Evolutionary conservation across 2,113 vertebrate genomes (phyloP).

Genomic region (Zapornia atra): DNA sequence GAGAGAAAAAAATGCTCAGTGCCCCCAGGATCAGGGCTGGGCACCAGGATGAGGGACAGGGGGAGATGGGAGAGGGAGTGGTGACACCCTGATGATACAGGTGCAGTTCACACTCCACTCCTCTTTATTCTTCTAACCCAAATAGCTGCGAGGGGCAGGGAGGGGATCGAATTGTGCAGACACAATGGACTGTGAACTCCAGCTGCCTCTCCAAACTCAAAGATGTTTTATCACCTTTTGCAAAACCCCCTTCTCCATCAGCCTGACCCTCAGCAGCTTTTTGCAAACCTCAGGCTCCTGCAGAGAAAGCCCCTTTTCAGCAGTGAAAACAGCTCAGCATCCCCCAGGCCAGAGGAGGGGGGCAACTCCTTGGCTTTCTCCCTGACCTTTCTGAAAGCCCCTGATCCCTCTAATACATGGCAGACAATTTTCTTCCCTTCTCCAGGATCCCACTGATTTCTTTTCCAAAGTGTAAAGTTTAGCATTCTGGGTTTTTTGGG

Average conservation of each 20-base stretch:
- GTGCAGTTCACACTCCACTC: neutral
- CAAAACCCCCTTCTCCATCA: neutral
- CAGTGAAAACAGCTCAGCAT: neutral
- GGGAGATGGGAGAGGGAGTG: neutral
- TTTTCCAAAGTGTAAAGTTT: neutral
- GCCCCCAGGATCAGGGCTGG: neutral
- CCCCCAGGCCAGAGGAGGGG: neutral
- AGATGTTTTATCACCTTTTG: neutral
- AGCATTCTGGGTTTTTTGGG: neutral
- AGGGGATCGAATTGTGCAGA: neutral
- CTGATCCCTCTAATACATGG: neutral
- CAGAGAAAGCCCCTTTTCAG: neutral
- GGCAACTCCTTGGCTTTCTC: neutral
- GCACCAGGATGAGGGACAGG: neutral
- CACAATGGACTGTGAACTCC: neutral
- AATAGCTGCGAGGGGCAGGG: neutral
- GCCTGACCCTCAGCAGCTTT: neutral
- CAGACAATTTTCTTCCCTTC: neutral
- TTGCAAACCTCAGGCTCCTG: neutral
- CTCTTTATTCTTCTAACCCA: neutral
- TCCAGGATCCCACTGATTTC: neutral
- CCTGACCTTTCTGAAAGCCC: neutral
- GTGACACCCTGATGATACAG: accelerated
- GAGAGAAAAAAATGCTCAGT: neutral
- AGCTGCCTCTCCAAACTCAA: neutral